A percentile compares a stretch with the other conserved stretches of the same genome.
Conservation (phyloP, 1,140 invertebrate species). For the Pristionchus pacificus region DNA sequence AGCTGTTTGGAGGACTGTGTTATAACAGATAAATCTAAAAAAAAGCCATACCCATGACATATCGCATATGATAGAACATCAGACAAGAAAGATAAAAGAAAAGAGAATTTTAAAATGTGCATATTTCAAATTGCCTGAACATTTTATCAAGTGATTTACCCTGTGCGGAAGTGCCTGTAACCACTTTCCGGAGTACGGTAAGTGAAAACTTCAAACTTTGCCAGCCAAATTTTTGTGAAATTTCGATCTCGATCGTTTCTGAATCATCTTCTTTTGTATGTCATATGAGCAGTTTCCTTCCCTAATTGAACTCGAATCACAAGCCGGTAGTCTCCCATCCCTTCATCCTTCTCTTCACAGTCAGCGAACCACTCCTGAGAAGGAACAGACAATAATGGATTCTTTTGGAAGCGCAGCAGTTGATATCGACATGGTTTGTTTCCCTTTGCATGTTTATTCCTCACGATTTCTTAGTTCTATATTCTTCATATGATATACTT, state of each 20-base stretch:
- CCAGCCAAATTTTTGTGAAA: no score
- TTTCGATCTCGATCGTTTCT: not conserved
- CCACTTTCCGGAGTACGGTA: not conserved
- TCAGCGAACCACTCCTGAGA: not conserved
- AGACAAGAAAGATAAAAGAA: not conserved
- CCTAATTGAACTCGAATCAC: not conserved
- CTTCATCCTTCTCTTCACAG: not conserved
- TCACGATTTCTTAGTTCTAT: not conserved
- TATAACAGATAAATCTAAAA: no score
- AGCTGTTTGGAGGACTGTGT: no score
- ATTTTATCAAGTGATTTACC: no score
- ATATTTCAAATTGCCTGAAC: not conserved
- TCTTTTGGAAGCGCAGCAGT: slow-evolving; percentile 36
- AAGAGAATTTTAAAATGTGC: not conserved
- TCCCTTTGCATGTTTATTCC: slow-evolving; percentile 11
- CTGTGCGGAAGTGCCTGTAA: not conserved
- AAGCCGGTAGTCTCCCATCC: not conserved
- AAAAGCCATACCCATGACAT: not conserved
- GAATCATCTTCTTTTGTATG: not conserved
- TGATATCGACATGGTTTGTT: slow-evolving; percentile 34
- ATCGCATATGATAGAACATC: not conserved
- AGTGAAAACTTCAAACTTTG: not conserved
- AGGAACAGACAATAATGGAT: slow-evolving; percentile 7
- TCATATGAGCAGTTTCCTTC: not conserved
- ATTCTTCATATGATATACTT: not conserved